A percentile compares a stretch with the other conserved stretches of the same genome.
These are phyloP conservation scores for Progne subis DNA, from an alignment of 2,113 vertebrate species.

Conservation along the genomic window DNA sequence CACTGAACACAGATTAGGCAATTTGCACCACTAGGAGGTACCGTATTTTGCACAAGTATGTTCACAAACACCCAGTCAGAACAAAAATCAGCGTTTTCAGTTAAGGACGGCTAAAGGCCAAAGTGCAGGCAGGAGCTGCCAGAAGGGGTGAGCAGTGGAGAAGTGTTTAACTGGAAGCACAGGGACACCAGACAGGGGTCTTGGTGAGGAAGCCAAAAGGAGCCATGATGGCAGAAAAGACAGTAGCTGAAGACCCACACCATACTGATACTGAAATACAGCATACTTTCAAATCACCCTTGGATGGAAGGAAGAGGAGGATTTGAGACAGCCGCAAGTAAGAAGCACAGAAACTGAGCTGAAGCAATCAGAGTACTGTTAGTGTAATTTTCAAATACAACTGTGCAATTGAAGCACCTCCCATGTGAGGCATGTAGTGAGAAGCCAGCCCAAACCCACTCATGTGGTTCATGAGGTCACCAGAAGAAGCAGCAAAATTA, in stretches of 20 bases:
- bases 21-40: background rate
- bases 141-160: background rate
- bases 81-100: background rate
- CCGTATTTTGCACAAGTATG: accelerated
- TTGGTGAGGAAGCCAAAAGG: background rate
- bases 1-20: background rate
- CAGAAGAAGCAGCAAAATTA: slow-evolving; percentile 25
- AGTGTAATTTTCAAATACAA: background rate
- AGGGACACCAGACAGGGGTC: background rate
- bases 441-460: background rate
- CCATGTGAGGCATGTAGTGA: background rate
- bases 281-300: background rate
- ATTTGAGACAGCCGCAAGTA: background rate
- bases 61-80: background rate
- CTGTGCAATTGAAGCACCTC: background rate
- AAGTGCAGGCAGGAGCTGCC: background rate
- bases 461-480: slow-evolving; percentile 25
- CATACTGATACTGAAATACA: background rate
- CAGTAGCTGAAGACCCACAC: background rate
- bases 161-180: background rate
- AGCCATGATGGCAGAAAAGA: background rate
- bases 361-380: accelerated
- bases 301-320: background rate
- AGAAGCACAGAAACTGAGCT: background rate
- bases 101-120: background rate